Conservation (phyloP, 2,113 vertebrate species). For the Rhodinocichla rosea region DNA sequence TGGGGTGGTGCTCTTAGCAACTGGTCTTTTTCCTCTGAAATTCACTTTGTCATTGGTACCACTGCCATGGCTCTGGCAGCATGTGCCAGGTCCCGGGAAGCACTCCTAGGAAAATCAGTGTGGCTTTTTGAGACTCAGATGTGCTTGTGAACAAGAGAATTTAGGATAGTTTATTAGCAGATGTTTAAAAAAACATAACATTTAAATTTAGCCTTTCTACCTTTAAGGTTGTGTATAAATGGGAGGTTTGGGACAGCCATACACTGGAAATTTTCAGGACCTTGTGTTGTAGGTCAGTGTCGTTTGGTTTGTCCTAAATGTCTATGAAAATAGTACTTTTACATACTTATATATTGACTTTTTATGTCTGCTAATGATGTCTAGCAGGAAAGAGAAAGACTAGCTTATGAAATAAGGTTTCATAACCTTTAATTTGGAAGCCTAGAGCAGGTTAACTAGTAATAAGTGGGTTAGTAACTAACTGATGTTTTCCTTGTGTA, state of each 20-base stretch:
- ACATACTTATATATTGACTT: background rate
- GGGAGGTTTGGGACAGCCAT: background rate
- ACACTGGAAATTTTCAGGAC: background rate
- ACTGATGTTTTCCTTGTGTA: background rate
- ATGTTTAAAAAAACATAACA: background rate
- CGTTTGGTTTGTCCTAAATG: background rate
- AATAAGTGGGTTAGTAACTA: background rate
- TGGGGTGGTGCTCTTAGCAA: rapidly evolving
- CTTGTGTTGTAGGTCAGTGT: background rate
- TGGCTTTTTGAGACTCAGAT: background rate
- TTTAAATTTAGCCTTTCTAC: background rate
- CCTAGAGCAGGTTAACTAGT: background rate
- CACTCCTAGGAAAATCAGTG: background rate
- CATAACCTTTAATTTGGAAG: too few species aligned
- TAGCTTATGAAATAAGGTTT: background rate
- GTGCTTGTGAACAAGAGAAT: background rate
- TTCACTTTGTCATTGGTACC: background rate
- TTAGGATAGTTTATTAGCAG: background rate
- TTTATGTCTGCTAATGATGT: background rate
- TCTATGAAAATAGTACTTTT: background rate
- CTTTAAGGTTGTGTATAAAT: background rate
- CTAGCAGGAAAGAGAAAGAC: background rate
- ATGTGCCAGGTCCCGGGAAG: background rate
- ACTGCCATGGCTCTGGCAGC: background rate
- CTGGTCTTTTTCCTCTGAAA: background rate